A percentile compares a stretch with the other conserved stretches of the same genome.
Evolutionary conservation across 2,888 invertebrate genomes (phyloP).

Genomic region (Carcina quercana): DNA sequence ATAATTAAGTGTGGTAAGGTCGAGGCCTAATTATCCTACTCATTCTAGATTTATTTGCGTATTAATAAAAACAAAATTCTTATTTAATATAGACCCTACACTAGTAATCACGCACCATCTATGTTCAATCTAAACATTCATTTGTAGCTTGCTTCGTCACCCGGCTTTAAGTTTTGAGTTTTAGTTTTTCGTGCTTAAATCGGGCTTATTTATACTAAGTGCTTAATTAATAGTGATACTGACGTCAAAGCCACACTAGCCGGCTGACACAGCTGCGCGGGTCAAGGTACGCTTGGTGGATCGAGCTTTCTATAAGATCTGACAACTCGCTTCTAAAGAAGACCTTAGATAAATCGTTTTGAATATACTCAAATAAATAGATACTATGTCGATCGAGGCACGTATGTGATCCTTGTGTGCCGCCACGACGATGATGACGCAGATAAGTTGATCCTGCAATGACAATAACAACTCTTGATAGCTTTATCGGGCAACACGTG

Average conservation of each 20-base stretch:
- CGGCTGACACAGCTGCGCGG: constrained; percentile 34
- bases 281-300: constrained; percentile 50
- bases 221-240: constrained; percentile 40
- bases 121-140: constrained; percentile 1
- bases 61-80: no score
- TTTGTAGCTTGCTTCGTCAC: constrained; percentile 51
- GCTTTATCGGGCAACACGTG: constrained; percentile 43
- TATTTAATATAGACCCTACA: no score
- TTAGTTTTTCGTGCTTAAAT: constrained; percentile 45
- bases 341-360: constrained; percentile 13
- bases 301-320: constrained; percentile 36
- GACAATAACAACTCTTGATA: constrained; percentile 16
- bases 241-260: constrained; percentile 27
- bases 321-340: constrained; percentile 37
- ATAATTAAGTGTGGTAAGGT: no score
- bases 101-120: no score
- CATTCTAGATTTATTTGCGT: no score
- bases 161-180: constrained; percentile 42
- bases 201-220: constrained; percentile 42
- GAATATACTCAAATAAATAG: no score
- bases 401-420: constrained; percentile 22
- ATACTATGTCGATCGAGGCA: constrained; percentile 1
- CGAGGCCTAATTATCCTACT: no score
- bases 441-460: constrained; percentile 1
- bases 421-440: constrained; percentile 21